Evolutionary conservation across 2,113 vertebrate species (phyloP), one percentile per base, ranked within the genome.

Genomic region (Reinhardtius hippoglossoides): DNA sequence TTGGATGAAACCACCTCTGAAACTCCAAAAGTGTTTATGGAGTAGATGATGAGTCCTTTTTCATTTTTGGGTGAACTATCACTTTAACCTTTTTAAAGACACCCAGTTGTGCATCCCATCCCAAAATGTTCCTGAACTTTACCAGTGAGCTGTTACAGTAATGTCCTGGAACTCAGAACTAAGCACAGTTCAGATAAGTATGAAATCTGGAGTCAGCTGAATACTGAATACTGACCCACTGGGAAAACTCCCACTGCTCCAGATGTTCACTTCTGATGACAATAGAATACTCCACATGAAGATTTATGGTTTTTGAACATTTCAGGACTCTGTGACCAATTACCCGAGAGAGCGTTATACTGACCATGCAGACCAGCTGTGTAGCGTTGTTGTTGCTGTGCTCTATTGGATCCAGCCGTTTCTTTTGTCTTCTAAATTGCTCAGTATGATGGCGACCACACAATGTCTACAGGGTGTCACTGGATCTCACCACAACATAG

Each of bases 171-270:
- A 31, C 13, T 42, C 40, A 44, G 13, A 12, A 44, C 42, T 5
- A 0, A 21, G 6, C 13, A 27, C 14, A 52, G 18, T 5, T 60
- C 8, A 52, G 20, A n/a, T 13, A 44, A 52, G n/a, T 23, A 61
- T 37, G 13, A 70, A 23, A 9, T 24, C 12, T 61, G 20, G 46
- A 52, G 20, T 35, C 27, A 42, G 46, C 35, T 37, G 35, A 37
- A 37, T 37, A 37, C 35, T 37, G 48, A 63, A 26, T 3, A 55
- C 46, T 15, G 46, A 42, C 35, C 70, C 14, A 40, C 44, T 12
- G 16, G 48, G 48, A 55, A 73, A 55, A 55, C 71, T 55, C 48
- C 59, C 48, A 63, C 59, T 27, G 16, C 21, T 64, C 59, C 71
- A 64, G 71, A 73, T 73, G 59, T 64, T 56, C 23, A 44, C 60